A percentile compares a stretch with the other conserved stretches of the same genome.
Conservation (phyloP, 2,113 vertebrate species). For the Perccottus glenii region DNA sequence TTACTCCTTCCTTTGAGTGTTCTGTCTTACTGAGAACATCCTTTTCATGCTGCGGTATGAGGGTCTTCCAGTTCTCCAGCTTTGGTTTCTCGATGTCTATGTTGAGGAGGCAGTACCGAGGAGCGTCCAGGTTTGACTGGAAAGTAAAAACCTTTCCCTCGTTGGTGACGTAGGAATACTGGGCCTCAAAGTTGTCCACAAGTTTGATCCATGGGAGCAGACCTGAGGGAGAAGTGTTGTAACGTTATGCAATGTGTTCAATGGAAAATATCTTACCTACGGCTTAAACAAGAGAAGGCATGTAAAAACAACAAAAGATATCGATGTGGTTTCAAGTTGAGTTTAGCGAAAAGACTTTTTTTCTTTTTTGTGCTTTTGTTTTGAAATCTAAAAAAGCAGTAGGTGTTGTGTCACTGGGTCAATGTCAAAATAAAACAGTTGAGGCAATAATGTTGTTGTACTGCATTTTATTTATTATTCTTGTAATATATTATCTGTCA, state of each 20-base stretch:
- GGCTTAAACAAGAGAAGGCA: background rate
- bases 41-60: slow-evolving; percentile 76
- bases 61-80: slow-evolving; percentile 67
- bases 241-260: background rate
- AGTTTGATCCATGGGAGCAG: slow-evolving; percentile 81
- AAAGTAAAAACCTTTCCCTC: slow-evolving; percentile 77
- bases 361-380: too few relatives aligned
- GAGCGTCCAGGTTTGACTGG: slow-evolving; percentile 77
- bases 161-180: slow-evolving; percentile 79
- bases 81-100: slow-evolving; percentile 75
- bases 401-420: too few relatives aligned
- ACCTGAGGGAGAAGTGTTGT: slow-evolving; percentile 46
- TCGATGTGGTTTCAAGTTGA: too few relatives aligned
- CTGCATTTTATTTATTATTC: too few relatives aligned
- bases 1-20: too few relatives aligned
- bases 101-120: slow-evolving; percentile 78
- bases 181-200: slow-evolving; percentile 79
- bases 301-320: too few relatives aligned
- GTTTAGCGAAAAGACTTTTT: too few relatives aligned
- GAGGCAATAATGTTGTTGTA: too few relatives aligned
- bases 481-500: too few relatives aligned
- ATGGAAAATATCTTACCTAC: background rate
- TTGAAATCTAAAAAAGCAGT: too few relatives aligned
- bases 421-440: too few relatives aligned
- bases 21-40: slow-evolving; percentile 78